A percentile compares a stretch with the other conserved stretches of the same genome.
Conservation (phyloP, 2,888 invertebrate species). For the Nezara viridula region DNA sequence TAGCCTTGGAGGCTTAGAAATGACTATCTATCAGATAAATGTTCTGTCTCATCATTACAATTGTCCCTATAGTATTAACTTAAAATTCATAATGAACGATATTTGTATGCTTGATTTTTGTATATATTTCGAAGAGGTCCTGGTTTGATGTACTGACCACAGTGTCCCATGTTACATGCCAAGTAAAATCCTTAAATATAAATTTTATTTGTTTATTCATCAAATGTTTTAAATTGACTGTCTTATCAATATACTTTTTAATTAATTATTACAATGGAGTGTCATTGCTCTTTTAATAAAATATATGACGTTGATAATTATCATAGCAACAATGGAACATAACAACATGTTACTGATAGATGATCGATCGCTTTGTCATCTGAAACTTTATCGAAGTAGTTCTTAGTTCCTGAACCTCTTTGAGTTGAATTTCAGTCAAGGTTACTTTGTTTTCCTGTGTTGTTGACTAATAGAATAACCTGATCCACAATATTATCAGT, state of each 20-base stretch:
- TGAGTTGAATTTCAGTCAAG: constrained; percentile 12
- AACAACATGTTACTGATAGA: not conserved
- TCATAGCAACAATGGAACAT: not conserved
- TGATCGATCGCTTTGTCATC: not conserved
- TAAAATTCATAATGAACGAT: too few species aligned
- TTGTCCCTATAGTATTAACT: too few species aligned
- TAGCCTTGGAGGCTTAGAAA: too few species aligned
- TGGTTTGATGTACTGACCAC: too few species aligned
- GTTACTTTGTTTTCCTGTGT: constrained; percentile 42
- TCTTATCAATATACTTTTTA: not conserved
- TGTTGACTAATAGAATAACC: constrained; percentile 43
- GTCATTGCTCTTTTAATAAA: not conserved
- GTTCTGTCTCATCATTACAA: too few species aligned
- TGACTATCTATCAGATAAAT: too few species aligned
- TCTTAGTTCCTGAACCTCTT: constrained; percentile 11
- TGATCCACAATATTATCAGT: constrained; percentile 26
- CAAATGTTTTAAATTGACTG: not conserved
- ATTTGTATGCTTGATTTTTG: too few species aligned
- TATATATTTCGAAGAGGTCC: too few species aligned
- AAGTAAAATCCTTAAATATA: too few species aligned
- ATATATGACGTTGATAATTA: not conserved
- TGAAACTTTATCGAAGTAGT: not conserved
- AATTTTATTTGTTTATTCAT: not conserved
- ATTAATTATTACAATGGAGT: not conserved
- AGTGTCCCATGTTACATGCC: too few species aligned